These are phyloP conservation scores for Thecocarcelia acutangulata DNA, from an alignment of 2,888 invertebrate genomes.

Conservation along the genomic window DNA sequence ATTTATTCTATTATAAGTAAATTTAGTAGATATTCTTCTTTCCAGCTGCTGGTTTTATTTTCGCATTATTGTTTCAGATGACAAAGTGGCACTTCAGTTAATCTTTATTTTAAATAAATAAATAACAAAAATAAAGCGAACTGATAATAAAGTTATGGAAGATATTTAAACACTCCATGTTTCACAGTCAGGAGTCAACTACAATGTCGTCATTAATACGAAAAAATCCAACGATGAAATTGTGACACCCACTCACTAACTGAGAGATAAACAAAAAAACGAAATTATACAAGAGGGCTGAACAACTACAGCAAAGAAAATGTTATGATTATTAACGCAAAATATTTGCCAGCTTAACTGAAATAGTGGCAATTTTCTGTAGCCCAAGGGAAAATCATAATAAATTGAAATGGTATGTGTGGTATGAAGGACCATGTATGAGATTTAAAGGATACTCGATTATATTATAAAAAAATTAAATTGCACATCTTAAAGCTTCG, in stretches of 20 bases:
- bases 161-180: slow-evolving; percentile 8
- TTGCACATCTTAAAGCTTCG: too few relatives aligned
- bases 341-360: not conserved
- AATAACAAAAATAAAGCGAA: slow-evolving; percentile 11
- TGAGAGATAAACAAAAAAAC: not conserved
- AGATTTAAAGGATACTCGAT: too few relatives aligned
- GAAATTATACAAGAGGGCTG: slow-evolving; percentile 1
- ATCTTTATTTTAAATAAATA: slow-evolving; percentile 42
- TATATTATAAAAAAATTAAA: too few relatives aligned
- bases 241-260: not conserved
- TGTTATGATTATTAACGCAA: slow-evolving; percentile 13
- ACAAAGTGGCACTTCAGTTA: slow-evolving; percentile 63
- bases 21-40: not conserved
- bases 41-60: not conserved
- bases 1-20: not conserved
- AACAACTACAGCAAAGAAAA: not conserved
- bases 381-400: not conserved
- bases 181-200: slow-evolving; percentile 19
- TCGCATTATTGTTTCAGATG: slow-evolving; percentile 37
- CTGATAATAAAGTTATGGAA: slow-evolving; percentile 45
- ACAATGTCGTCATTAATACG: slow-evolving; percentile 14
- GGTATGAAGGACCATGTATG: not conserved
- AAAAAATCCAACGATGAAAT: slow-evolving; percentile 1
- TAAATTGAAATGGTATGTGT: not conserved
- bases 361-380: not conserved